A percentile compares a stretch with the other conserved stretches of the same genome.
Evolutionary conservation across 37 sponge, comb jelly and placozoan genomes (phyloP).

Genomic region (Beroe ovata): DNA sequence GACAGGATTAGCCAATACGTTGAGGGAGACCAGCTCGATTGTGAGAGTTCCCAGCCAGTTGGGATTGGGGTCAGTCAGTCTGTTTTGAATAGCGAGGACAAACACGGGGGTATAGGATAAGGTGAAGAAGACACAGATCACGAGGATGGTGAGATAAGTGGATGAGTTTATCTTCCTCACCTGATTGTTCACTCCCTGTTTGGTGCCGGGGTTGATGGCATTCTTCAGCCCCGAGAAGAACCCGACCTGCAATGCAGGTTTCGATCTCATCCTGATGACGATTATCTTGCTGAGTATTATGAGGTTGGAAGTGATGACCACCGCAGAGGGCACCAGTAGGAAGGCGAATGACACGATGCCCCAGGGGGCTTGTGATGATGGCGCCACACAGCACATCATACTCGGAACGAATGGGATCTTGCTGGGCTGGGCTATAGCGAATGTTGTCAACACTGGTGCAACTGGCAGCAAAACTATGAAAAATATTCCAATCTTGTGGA

Average conservation of each 20-base stretch:
- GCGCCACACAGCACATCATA: background rate
- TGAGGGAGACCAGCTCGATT: slow-evolving; percentile 18
- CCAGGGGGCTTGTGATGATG: background rate
- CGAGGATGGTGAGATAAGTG: slow-evolving; percentile 15
- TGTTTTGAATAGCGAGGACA: background rate
- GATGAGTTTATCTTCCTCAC: slow-evolving; percentile 38
- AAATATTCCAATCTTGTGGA: background rate
- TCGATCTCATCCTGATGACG: slow-evolving; percentile 1
- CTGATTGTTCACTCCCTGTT: background rate
- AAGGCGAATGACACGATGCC: background rate
- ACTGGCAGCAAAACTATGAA: background rate
- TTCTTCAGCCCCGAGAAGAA: slow-evolving; percentile 38
- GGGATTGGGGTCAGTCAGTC: background rate
- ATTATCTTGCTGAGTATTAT: slow-evolving; percentile 25
- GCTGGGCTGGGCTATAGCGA: background rate
- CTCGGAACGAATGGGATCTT: background rate
- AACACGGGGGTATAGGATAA: slow-evolving; percentile 22
- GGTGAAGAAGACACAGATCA: background rate
- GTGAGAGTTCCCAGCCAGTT: background rate
- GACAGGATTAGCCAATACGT: slow-evolving; percentile 28
- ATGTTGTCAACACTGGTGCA: background rate
- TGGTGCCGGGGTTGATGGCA: slow-evolving; percentile 42
- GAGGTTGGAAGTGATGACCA: slow-evolving; percentile 8
- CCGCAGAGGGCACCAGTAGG: background rate
- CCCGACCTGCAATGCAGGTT: background rate